A percentile compares a stretch with the other conserved stretches of the same genome.
These are phyloP conservation scores for Octomys mimax DNA, from an alignment of 2,797 vertebrate genomes.

Conservation along the genomic window DNA sequence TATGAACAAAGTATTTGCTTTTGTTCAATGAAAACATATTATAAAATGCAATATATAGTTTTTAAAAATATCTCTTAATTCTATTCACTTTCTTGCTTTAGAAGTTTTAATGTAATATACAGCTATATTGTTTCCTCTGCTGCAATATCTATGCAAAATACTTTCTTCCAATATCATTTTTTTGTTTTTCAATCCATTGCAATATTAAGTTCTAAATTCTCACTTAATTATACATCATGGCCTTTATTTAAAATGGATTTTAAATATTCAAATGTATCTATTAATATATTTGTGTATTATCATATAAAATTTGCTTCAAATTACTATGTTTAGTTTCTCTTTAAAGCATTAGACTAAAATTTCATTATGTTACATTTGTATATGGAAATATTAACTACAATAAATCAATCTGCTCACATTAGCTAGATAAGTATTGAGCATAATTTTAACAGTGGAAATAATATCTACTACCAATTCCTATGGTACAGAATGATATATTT, in stretches of 20 bases:
- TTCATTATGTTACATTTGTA: not conserved
- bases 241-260: not conserved
- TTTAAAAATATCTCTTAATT: constrained; percentile 1
- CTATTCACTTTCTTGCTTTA: not conserved
- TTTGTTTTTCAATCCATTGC: not conserved
- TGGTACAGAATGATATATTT: not conserved
- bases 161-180: not conserved
- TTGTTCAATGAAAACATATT: not conserved
- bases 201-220: not conserved
- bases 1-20: not conserved
- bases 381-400: not conserved
- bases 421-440: not conserved
- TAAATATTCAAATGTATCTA: not conserved
- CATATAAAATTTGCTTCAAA: not conserved
- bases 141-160: not conserved
- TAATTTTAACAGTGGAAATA: not conserved
- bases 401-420: not conserved
- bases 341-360: not conserved
- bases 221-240: not conserved
- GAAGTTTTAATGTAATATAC: not conserved
- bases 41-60: not conserved
- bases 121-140: not conserved
- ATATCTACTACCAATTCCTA: not conserved
- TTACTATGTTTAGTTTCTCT: not conserved
- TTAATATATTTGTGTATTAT: not conserved